Conservation (phyloP, 1,140 invertebrate species). For the Papilio aristodemus region DNA sequence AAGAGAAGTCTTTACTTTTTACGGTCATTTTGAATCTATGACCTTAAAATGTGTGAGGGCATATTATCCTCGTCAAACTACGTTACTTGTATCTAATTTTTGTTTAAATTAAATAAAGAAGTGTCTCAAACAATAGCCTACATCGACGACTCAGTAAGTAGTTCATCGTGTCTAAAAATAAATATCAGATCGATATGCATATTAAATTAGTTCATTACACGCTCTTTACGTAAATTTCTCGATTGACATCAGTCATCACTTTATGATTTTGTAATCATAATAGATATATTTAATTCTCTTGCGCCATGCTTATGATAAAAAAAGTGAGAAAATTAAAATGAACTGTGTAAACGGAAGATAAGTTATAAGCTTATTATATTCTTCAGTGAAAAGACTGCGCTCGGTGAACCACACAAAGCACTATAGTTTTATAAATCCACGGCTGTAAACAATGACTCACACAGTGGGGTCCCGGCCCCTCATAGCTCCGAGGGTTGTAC, state of each 20-base stretch:
- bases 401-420: slow-evolving; percentile 25
- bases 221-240: not conserved
- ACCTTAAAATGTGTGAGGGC: too few species aligned
- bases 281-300: too few species aligned
- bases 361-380: slow-evolving; percentile 22
- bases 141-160: not conserved
- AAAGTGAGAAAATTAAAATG: not conserved
- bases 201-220: not conserved
- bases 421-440: slow-evolving; percentile 25
- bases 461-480: slow-evolving; percentile 18
- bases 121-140: too few species aligned
- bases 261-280: too few species aligned
- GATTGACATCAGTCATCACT: not conserved
- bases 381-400: slow-evolving; percentile 16
- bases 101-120: too few species aligned
- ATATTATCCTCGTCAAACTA: too few species aligned
- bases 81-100: too few species aligned
- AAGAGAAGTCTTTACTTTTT: too few species aligned
- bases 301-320: not conserved
- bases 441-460: slow-evolving; percentile 30
- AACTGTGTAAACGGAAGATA: slow-evolving; percentile 10
- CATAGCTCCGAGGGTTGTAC: slow-evolving; percentile 14
- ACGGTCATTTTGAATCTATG: too few species aligned
- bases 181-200: not conserved
- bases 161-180: slow-evolving; percentile 5